Base-by-base conservation (phyloP, 2,797 vertebrate species). In the Channallabes apus region DNA sequence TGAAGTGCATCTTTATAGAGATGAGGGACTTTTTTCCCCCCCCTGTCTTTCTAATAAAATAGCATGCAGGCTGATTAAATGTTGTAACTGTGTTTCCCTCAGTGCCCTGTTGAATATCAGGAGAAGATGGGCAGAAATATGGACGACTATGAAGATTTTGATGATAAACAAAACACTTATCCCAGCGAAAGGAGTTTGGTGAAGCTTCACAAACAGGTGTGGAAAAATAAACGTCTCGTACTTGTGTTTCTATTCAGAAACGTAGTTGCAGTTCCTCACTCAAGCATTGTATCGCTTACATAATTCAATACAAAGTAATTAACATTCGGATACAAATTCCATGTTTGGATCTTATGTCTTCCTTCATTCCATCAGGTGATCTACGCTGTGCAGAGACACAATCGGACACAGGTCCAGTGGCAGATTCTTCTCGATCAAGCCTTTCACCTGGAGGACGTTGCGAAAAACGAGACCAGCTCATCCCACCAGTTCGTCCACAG, bases 71-170 rank as follows among this genome's bases (percentile, higher is more conserved):
- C 29, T 38, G 6, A 61, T n/a, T 61, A 38, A 61, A 64, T 51
- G 20, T 11, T 80, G 32, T 51, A 69, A 54, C 41, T n/a, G 62
- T 67, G 51, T 78, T 77, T 22, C 78, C 18, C 51, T 86, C 65
- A 99, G 98, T 99, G 98, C 65, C 98, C 98, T 7, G 84, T 95
- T 88, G 98, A 98, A 17, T 98, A 99, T 92, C 98, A 99, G 86
- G 97, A 99, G 93, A 98, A 97, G 95, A 98, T 99, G 98, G 97
- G 98, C 80, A 94, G 97, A 80, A 99, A 98, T 92, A 98, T 99
- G 97, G 98, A 99, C 58, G 98, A 99, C 92, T 99, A 98, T 88
- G 98, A 99, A 94, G 98, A 99, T 93, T 99, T 98, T 94, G 97
- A 99, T 86, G 98, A 99, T 93, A 97, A 97, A 84, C 96, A 95